Evolutionary conservation across 2,797 vertebrate genomes (phyloP), one percentile per base, ranked within the genome.

Genomic region (Apogon hyalosoma): DNA sequence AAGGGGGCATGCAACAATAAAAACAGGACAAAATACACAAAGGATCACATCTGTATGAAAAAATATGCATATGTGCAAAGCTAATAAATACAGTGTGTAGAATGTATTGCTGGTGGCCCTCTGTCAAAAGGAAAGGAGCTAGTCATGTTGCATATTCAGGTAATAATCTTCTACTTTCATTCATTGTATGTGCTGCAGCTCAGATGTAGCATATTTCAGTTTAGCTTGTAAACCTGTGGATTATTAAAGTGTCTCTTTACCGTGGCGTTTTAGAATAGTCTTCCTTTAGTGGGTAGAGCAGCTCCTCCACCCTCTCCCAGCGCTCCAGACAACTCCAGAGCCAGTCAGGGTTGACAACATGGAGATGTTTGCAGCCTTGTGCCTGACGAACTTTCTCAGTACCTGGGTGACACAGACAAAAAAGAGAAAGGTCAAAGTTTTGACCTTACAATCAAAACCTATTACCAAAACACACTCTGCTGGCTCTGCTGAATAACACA

Each of bases 351-450:
- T 93, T 99, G 68, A 99, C 97, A 57, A 99, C 94, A 0, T 98
- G 88, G 36, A 99, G 95, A 69, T 95, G 93, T 71, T 94, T 96
- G 75, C 93, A 97, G 63, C 93, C 95, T 77, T 95, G 95, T 0
- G 96, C 98, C 85, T 98, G 97, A 4, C 96, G 95, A 3, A 99
- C 98, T 88, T 99, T 99, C 87, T 99, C 97, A 0, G 98, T 99
- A 70, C 98, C 98, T 99, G 72, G 45, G 40, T 15, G 41, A 73
- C 36, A 58, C 7, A 14, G 43, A 33, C 1, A 2, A 62, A 53
- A 19, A 12, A 33, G 5, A 5, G 6, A 47, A 24, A 11, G 54
- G 7, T 42, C 9, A 48, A 15, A 53, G 28, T 14, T 79, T 11
- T 52, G 36, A 54, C 58, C 31, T 63, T 18, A 24, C 0, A 46